These are phyloP conservation scores for Sceliomorpha sp. DNA, from an alignment of 2,888 invertebrate genomes.

Conservation along the genomic window DNA sequence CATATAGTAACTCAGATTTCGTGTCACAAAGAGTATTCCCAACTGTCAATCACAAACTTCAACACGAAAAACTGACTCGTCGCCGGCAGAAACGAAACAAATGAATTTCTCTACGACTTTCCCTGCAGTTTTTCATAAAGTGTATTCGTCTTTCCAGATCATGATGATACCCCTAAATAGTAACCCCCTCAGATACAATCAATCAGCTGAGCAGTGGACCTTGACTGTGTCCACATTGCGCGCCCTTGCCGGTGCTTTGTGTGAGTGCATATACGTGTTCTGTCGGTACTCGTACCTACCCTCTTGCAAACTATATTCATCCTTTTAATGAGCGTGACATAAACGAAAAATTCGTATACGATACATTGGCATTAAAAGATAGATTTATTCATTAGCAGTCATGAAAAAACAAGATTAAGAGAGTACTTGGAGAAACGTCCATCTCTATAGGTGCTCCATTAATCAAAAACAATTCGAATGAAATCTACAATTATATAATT, in stretches of 20 bases:
- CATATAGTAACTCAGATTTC: too few species aligned
- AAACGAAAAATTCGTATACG: constrained; percentile 4
- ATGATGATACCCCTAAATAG: constrained; percentile 77
- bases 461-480: too few species aligned
- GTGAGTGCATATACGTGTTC: constrained; percentile 46
- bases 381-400: too few species aligned
- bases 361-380: too few species aligned
- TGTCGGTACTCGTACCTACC: constrained; percentile 31
- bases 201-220: constrained; percentile 78
- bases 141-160: constrained; percentile 46
- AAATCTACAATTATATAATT: too few species aligned
- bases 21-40: not conserved
- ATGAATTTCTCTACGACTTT: constrained; percentile 22
- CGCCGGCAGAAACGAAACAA: constrained; percentile 12
- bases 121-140: constrained; percentile 47
- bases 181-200: constrained; percentile 76
- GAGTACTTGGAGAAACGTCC: too few species aligned
- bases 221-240: constrained; percentile 80
- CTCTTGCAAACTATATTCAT: constrained; percentile 16
- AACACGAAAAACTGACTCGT: not conserved
- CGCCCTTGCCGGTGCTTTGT: constrained; percentile 62
- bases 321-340: constrained; percentile 46
- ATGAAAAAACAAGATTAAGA: too few species aligned
- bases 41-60: constrained; percentile 25
- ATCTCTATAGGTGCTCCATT: too few species aligned